These are phyloP conservation scores for Dicaeum eximium DNA, from an alignment of 2,113 vertebrate species.

Conservation along the genomic window DNA sequence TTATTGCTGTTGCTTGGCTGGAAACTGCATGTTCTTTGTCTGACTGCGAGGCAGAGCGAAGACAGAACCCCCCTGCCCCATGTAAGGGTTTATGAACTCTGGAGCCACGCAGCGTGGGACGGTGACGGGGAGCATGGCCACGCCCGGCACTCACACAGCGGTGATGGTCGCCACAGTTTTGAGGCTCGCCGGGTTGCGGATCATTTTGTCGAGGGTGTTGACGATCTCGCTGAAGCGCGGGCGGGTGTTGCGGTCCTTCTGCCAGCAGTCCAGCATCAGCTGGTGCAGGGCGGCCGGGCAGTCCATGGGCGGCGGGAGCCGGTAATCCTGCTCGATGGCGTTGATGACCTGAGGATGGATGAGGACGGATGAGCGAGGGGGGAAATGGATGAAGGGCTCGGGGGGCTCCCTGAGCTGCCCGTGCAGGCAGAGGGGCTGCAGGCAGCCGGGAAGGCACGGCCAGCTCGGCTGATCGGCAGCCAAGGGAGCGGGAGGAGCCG, in stretches of 20 bases:
- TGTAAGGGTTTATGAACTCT: neutral
- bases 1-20: neutral
- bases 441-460: neutral
- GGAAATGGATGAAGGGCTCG: accelerated
- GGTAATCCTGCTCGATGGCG: constrained; percentile 96
- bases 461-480: neutral
- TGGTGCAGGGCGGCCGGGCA: constrained; percentile 94
- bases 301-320: constrained; percentile 97
- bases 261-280: constrained; percentile 98
- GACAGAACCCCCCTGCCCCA: accelerated
- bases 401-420: neutral
- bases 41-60: neutral
- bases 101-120: accelerated
- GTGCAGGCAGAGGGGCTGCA: neutral
- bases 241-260: constrained; percentile 96
- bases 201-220: constrained; percentile 98
- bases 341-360: constrained; percentile 86
- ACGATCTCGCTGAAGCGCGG: constrained; percentile 96
- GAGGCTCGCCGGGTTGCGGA: constrained; percentile 96
- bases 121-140: accelerated
- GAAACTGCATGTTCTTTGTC: neutral
- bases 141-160: constrained; percentile 82
- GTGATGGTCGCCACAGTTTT: constrained; percentile 97
- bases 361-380: neutral
- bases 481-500: constrained; percentile 19